Base-by-base conservation (phyloP, 2,797 vertebrate genomes). In the Lagocephalus sceleratus region DNA sequence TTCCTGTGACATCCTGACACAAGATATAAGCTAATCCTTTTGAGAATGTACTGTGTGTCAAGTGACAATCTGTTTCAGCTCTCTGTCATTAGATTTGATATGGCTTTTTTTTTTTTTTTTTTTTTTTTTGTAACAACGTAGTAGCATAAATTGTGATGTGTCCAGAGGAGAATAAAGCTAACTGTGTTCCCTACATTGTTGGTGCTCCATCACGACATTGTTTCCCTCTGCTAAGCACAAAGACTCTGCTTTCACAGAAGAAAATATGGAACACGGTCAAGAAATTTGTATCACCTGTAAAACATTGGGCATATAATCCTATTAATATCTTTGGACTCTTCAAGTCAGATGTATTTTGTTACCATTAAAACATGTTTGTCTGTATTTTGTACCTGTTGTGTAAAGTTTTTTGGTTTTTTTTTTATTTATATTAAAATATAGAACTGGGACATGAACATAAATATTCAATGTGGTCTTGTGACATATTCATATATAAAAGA, bases 41-140 rank as follows among this genome's bases (percentile, higher is more conserved):
- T 83, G 66, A 84, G 83, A 87, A 88, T 88, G 86, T 88, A 88
- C 84, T 89, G 85, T 84, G 76, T 89, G 80, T 83, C 81, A 85
- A 82, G 75, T 83, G 76, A 85, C 85, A 85, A 80, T 85, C 81
- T 87, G 74, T 81, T 58, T 79, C 57, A 75, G 75, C 71, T 83
- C 51, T 81, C 66, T 83, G 75, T 86, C 73, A 79, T 79, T 82
- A 74, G 57, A 58, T 79, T 76, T 79, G 60, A 73, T 72, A 73
- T 79, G 60, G 76, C 75, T 82, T 81, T 29, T n/a, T n/a, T n/a
- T n/a, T n/a, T n/a, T n/a, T n/a, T n/a, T n/a, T n/a, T n/a, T n/a
- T n/a, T n/a, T n/a, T n/a, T n/a, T n/a, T 83, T 86, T 84, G 81
- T 84, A 79, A 75, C 66, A 75, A 77, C 81, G 61, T 79, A 79